phyloP scores from a whole-genome alignment of 2,113 vertebrate genomes.

The Chloropsis hardwickii region DNA sequence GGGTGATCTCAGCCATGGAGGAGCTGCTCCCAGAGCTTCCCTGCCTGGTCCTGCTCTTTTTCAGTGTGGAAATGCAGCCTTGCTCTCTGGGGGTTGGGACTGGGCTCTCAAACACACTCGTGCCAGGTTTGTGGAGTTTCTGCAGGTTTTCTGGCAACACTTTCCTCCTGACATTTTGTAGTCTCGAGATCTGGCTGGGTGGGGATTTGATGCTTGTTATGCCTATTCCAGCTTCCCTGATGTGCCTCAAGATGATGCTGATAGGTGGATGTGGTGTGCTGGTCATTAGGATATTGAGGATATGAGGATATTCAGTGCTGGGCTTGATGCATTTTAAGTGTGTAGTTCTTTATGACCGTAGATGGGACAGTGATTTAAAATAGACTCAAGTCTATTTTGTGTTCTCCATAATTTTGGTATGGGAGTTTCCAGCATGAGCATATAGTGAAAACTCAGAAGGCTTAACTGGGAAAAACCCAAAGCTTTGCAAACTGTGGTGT shows the following conservation, averaged over 20 bases:
- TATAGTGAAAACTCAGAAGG: neutral
- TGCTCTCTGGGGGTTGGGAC: neutral
- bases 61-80: accelerated
- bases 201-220: neutral
- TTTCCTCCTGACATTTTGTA: neutral
- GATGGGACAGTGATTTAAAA: neutral
- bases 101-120: neutral
- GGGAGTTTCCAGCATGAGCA: neutral
- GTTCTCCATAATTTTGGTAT: neutral
- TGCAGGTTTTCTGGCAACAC: neutral
- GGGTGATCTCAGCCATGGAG: neutral
- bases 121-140: neutral
- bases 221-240: neutral
- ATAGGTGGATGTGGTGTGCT: neutral
- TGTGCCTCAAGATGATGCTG: neutral
- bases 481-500: neutral
- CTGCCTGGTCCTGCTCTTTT: neutral
- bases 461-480: neutral
- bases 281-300: neutral
- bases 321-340: neutral
- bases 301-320: neutral
- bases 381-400: neutral
- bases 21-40: neutral
- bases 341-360: neutral
- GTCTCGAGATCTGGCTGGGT: neutral